These are phyloP conservation scores for Cepphus grylle DNA, from an alignment of 2,113 vertebrate genomes.

Conservation along the genomic window DNA sequence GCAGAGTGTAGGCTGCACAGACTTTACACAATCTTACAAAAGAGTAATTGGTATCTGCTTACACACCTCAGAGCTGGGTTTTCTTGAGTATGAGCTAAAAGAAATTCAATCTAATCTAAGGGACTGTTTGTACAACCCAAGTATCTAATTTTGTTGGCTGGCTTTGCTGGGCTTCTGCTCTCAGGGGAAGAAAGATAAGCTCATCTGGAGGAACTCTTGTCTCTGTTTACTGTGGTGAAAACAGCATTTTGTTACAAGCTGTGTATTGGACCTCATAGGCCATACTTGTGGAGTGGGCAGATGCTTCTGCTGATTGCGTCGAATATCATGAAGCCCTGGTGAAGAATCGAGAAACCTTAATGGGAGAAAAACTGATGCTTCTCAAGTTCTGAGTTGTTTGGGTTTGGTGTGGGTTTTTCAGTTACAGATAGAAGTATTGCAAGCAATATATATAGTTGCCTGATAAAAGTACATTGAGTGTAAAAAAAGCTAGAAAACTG, in stretches of 20 bases:
- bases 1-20: background rate
- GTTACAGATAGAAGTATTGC: background rate
- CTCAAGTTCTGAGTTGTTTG: background rate
- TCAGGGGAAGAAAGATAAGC: background rate
- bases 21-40: background rate
- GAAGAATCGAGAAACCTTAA: background rate
- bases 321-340: background rate
- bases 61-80: background rate
- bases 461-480: background rate
- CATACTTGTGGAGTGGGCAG: background rate
- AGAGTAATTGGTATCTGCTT: background rate
- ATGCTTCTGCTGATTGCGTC: background rate
- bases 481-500: background rate
- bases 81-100: background rate
- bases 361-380: background rate
- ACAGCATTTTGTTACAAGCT: background rate
- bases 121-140: background rate
- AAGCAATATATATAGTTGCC: background rate
- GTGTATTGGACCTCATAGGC: background rate
- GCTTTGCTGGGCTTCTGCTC: background rate
- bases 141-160: constrained; percentile 17
- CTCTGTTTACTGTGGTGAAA: background rate
- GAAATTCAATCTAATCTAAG: background rate
- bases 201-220: constrained; percentile 3
- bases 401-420: background rate